Evolutionary conservation across 1,140 invertebrate genomes (phyloP), one percentile per base, ranked within the genome.

Genomic region (Anagrus nilaparvatae): DNA sequence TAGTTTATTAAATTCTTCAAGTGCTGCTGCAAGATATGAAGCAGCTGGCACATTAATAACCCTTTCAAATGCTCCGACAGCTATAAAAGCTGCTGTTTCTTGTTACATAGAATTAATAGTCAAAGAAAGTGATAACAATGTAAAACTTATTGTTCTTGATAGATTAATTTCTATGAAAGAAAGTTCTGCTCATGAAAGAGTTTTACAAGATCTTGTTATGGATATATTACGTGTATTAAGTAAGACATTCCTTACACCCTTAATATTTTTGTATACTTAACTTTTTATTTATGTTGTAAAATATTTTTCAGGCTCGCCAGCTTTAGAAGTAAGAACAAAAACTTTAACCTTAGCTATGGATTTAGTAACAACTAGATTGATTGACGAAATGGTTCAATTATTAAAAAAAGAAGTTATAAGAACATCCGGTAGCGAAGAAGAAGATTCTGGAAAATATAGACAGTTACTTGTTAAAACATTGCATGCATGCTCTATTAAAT

Each of bases 1-100:
- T 61, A 97, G 94, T 67, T 74, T 99, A 33, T 71, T 99, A 14
- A 97, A 98, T 67, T 97, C 95, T 0, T 84, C 79, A 27, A 96
- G 92, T 60, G 85, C 94, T 33, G 93, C 96, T 23, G 97, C 99
- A 20, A 77, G 95, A 21, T 99, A 99, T 60, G 96, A 99, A 77
- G 92, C 97, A 17, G 96, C 96, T 39, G 95, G 95, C 21, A 99
- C 96, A n/a, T 73, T 99, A n/a, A 87, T 99, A n/a, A 99, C 95
- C 1, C 73, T 99, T 9, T 97, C 93, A 2, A 89, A 78, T 63
- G 94, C 93, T 2, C 95, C 96, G 4, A 93, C 95, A 16, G 95
- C 96, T 7, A 87, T 99, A 47, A 96, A 95, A 74, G 84, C 94
- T 20, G 96, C 95, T 19, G 95, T 95, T 10, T 84, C 82, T 23